A percentile compares a stretch with the other conserved stretches of the same genome.
These are phyloP conservation scores for Seriola aureovittata DNA, from an alignment of 2,113 vertebrate genomes.

Conservation along the genomic window DNA sequence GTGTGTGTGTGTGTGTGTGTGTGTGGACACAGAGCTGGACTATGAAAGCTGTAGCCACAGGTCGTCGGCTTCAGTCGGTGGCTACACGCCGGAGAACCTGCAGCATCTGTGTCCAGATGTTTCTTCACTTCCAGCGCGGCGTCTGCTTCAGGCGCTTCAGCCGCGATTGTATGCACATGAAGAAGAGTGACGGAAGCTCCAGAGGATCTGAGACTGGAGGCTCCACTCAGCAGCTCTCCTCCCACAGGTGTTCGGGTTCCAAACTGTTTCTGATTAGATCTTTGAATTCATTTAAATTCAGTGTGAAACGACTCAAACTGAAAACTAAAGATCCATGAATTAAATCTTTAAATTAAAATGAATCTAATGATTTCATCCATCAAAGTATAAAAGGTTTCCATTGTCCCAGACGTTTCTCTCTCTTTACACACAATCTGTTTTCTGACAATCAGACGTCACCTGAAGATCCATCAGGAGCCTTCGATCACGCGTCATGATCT, in stretches of 20 bases:
- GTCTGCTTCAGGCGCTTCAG: not conserved
- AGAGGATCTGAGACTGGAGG: not conserved
- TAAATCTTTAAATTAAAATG: no score
- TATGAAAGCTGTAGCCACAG: conserved; percentile 81
- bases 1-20: conserved; percentile 21
- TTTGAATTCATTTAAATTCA: no score
- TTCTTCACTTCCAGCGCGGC: conserved; percentile 4
- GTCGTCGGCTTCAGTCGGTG: not conserved
- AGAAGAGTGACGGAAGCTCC: no score
- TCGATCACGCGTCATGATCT: not conserved
- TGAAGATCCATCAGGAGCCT: not conserved
- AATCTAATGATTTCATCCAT: no score
- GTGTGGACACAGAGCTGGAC: conserved; percentile 64
- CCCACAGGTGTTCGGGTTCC: no score
- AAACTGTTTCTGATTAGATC: no score
- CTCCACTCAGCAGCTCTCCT: conserved; percentile 11
- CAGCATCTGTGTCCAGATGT: conserved; percentile 57
- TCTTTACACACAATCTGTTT: no score
- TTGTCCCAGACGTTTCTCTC: no score
- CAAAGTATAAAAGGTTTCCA: not conserved
- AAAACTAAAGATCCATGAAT: no score
- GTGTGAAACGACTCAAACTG: no score
- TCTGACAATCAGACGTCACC: no score
- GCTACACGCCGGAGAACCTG: conserved; percentile 76
- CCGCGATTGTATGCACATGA: conserved; percentile 32